Evolutionary conservation across 2,113 vertebrate species (phyloP), one percentile per base, ranked within the genome.

Genomic region (Melanostigma gelatinosum): DNA sequence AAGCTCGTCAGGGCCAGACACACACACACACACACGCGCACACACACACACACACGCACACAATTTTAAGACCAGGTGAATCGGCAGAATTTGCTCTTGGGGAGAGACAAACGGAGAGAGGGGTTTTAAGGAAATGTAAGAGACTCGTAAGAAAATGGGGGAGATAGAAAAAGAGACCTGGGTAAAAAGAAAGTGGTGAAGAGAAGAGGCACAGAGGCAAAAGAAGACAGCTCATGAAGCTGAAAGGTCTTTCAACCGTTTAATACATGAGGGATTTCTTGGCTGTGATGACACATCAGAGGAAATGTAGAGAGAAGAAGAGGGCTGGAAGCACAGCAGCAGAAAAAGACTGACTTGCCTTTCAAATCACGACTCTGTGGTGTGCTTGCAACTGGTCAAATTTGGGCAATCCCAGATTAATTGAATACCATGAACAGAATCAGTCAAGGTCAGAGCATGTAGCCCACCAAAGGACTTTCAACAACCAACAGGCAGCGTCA

Each of bases 1-100:
- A 89, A 91, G 80, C 83, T 88, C 72, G 85, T 90, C 90, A 90
- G 90, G 90, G 85, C 77, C 86, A 69, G 82, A 84, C 81, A 64
- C 66, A 65, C 34, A 61, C 66, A 65, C 34, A 61, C 29, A 71
- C 10, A 61, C 2, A 65, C 11, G 67, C 60, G 71, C 74, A 54
- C 69, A 71, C 11, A 62, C 9, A 71, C 48, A 60, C 5, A 34
- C 4, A 63, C 57, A 46, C n/a, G 50, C 22, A 80, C 73, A 72
- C 87, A 84, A 84, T 83, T 81, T 73, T 83, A 72, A 83, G 77
- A 83, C 42, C 71, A 83, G 86, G 87, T 89, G 89, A 92, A 84
- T 91, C 72, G 78, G 89, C 88, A 93, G 72, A 86, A 91, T 91
- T 86, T 63, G 68, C 84, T 88, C 66, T 77, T 73, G 61, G 69